phyloP scores from a whole-genome alignment of 1,140 invertebrate species.

The Ephestia elutella region DNA sequence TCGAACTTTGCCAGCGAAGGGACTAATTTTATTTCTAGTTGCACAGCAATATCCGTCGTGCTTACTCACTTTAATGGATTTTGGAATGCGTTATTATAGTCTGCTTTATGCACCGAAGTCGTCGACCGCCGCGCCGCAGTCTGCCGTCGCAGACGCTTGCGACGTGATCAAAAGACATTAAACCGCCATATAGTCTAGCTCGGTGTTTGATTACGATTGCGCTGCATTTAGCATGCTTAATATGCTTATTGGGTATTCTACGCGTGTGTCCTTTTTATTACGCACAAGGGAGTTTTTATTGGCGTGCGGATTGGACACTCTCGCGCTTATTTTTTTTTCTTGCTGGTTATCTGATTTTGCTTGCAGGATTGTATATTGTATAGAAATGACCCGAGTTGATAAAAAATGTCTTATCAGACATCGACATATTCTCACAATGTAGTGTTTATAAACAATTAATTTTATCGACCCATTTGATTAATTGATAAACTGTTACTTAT shows the following conservation, averaged over 20 bases:
- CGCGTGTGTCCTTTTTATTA: not conserved
- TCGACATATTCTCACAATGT: not conserved
- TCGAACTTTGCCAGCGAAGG: not conserved
- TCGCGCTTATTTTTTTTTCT: not conserved
- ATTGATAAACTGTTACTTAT: not conserved
- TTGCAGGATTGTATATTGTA: too few relatives aligned
- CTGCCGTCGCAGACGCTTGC: not conserved
- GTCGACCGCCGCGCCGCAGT: conserved; percentile 1
- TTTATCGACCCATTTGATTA: not conserved
- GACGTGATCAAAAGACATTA: not conserved
- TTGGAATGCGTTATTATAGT: not conserved
- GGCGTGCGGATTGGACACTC: not conserved
- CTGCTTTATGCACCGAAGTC: not conserved
- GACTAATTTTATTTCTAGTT: not conserved
- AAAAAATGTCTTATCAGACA: too few relatives aligned
- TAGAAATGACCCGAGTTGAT: too few relatives aligned
- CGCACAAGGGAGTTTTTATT: not conserved
- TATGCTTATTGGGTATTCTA: not conserved
- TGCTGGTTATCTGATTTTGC: too few relatives aligned
- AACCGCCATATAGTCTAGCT: not conserved
- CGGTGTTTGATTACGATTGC: not conserved
- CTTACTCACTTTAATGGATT: conserved; percentile 5
- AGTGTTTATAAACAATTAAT: not conserved
- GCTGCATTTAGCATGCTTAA: not conserved
- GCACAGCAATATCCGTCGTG: not conserved